Evolutionary conservation across 2,888 invertebrate species (phyloP).

Genomic region (Eulithis testata): DNA sequence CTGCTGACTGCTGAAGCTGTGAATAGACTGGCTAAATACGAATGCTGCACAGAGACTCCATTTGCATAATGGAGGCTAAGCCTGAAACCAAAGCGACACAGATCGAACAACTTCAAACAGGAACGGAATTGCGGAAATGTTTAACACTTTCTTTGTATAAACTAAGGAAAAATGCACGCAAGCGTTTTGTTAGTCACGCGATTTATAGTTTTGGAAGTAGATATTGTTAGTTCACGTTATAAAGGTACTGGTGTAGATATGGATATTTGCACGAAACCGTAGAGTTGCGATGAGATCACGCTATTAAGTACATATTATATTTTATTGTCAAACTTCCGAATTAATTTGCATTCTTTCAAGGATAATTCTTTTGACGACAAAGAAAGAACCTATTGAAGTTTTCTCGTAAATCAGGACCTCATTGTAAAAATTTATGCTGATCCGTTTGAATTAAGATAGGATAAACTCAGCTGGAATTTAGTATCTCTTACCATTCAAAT

Average conservation of each 20-base stretch:
- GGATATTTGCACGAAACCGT: slow-evolving; percentile 24
- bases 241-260: slow-evolving; percentile 7
- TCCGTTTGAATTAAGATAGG: slow-evolving; percentile 12
- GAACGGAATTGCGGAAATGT: slow-evolving; percentile 59
- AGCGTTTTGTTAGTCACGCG: slow-evolving; percentile 67
- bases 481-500: neutral
- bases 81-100: slow-evolving; percentile 57
- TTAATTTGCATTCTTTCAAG: slow-evolving; percentile 29
- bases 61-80: slow-evolving; percentile 75
- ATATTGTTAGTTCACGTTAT: slow-evolving; percentile 4
- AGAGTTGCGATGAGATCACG: slow-evolving; percentile 23
- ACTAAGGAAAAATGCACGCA: slow-evolving; percentile 55
- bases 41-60: slow-evolving; percentile 59
- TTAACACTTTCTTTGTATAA: slow-evolving; percentile 57
- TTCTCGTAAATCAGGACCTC: slow-evolving; percentile 27
- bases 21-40: slow-evolving; percentile 76
- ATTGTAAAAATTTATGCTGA: slow-evolving; percentile 18
- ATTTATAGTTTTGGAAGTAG: slow-evolving; percentile 48
- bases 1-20: slow-evolving; percentile 50
- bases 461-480: neutral
- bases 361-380: slow-evolving; percentile 10
- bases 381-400: slow-evolving; percentile 23
- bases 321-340: slow-evolving; percentile 27
- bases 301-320: no score
- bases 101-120: slow-evolving; percentile 55